Conservation (phyloP, 2,797 vertebrate genomes). For the Ambastaia sidthimunki region DNA sequence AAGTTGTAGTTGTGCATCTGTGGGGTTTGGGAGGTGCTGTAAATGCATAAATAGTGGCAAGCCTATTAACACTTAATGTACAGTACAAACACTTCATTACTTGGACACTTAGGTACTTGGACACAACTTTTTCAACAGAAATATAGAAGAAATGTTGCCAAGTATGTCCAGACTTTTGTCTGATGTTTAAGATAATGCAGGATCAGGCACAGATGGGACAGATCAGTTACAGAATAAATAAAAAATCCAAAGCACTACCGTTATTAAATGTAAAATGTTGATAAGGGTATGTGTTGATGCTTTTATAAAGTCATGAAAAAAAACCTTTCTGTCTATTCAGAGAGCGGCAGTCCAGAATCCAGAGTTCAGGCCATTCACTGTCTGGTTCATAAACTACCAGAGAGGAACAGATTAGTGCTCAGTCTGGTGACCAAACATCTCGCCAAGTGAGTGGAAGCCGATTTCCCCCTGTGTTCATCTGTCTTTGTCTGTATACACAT, state of each 20-base stretch:
- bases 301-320: background rate
- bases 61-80: background rate
- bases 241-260: background rate
- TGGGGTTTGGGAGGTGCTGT: background rate
- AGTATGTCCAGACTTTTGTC: too few relatives aligned
- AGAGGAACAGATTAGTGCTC: slow-evolving; percentile 94
- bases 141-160: too few relatives aligned
- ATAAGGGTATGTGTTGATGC: background rate
- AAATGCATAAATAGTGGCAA: background rate
- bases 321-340: slow-evolving; percentile 69
- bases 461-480: slow-evolving; percentile 14
- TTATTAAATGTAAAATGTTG: background rate
- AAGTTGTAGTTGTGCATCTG: background rate
- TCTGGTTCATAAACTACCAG: slow-evolving; percentile 94
- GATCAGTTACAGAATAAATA: background rate
- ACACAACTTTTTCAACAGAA: too few relatives aligned
- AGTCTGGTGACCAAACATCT: slow-evolving; percentile 95
- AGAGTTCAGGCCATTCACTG: slow-evolving; percentile 91
- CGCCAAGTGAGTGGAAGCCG: slow-evolving; percentile 86
- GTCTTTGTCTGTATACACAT: slow-evolving; percentile 14
- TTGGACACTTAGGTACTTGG: too few relatives aligned
- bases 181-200: too few relatives aligned
- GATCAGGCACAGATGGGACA: background rate
- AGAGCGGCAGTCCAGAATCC: slow-evolving; percentile 91
- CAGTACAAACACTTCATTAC: background rate